A percentile compares a stretch with the other conserved stretches of the same genome.
Evolutionary conservation across 2,888 invertebrate genomes (phyloP).

Genomic region (Cistogaster globosa): DNA sequence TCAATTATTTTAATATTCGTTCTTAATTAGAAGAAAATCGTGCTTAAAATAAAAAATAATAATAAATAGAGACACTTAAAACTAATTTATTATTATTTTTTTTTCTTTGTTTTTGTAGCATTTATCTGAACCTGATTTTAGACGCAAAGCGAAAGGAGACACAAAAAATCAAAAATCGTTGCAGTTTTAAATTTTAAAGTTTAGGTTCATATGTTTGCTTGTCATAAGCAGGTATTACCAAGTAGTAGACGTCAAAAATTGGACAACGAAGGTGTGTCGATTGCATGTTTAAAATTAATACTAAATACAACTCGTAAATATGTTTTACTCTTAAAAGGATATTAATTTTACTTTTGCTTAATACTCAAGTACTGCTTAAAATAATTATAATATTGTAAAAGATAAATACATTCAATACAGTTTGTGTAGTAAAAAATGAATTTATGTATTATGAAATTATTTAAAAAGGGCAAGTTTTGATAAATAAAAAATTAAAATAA

Average conservation of each 20-base stretch:
- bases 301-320: constrained; percentile 11
- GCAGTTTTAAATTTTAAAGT: neutral
- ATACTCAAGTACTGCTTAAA: too few species aligned
- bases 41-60: constrained; percentile 4
- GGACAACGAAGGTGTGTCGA: constrained; percentile 51
- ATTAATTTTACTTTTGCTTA: constrained; percentile 39
- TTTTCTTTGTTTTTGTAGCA: neutral
- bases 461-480: too few species aligned
- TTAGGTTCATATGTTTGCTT: constrained; percentile 15
- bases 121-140: constrained; percentile 7
- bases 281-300: constrained; percentile 30
- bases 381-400: too few species aligned
- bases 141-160: neutral
- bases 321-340: neutral
- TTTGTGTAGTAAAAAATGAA: too few species aligned
- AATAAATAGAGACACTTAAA: constrained; percentile 5
- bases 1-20: constrained; percentile 15
- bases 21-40: constrained; percentile 40
- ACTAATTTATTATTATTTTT: constrained; percentile 4
- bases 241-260: constrained; percentile 2
- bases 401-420: too few species aligned
- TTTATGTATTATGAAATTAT: too few species aligned
- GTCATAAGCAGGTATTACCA: neutral
- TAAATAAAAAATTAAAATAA: too few species aligned
- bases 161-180: constrained; percentile 35